Evolutionary conservation across 2,797 vertebrate genomes (phyloP), one percentile per base, ranked within the genome.

Genomic region (Acridotheres tristis): DNA sequence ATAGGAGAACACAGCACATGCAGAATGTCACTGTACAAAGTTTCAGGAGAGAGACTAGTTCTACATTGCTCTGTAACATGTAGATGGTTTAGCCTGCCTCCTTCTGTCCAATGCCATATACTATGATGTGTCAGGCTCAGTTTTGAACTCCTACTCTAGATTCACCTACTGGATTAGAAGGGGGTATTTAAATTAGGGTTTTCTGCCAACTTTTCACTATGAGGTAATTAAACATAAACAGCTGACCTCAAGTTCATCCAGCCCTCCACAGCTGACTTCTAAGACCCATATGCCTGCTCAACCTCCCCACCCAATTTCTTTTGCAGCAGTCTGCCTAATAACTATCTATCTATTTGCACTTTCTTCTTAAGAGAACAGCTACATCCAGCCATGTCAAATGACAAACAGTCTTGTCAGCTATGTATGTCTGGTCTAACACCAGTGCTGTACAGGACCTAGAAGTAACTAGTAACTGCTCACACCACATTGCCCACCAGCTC

Each of bases 361-460:
- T 38, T 36, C 40, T 55, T 55, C 43, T 51, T 57, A 63, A 27
- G 43, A 51, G 12, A 90, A 10, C 7, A 76, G 36, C 34, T 74
- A 67, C 12, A 63, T n/a, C 19, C 27, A 76, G 14, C 19, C 38
- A 3, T 45, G 17, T 21, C 57, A 93, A 87, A 38, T 20, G 30
- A 72, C 30, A 76, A 47, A 73, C 30, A 53, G n/a, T 21, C 38
- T 9, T 71, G 61, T 38, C 73, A 78, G 51, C 43, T 59, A 3
- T 2, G 1, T 43, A 59, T 0, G 0, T 29, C 50, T 65, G 36
- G 11, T 47, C 47, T 77, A 78, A 88, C 51, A 34, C 14, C 13
- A 81, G 34, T 5, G 42, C 26, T 68, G 27, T 32, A 63, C 13
- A 63, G 26, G 34, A 73, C 40, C 54, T 4, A 76, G 19, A 61